Conservation (phyloP, 2,888 invertebrate species). For the Lepas anatifera region DNA sequence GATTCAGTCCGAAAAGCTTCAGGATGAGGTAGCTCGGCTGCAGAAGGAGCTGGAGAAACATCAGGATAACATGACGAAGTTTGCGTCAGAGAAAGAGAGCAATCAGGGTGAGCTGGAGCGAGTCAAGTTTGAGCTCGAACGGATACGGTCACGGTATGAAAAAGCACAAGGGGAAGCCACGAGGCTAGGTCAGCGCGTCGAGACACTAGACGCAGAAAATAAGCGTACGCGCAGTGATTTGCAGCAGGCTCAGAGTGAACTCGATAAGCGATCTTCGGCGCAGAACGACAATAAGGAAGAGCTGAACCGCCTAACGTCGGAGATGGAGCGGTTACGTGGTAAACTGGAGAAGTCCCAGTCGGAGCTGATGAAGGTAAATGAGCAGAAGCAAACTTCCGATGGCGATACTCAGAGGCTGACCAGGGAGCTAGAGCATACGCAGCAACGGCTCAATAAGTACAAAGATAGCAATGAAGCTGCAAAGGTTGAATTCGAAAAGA, state of each 20-base stretch:
- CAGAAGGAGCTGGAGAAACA: slow-evolving; percentile 83
- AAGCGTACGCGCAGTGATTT: slow-evolving; percentile 28
- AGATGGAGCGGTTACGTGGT: slow-evolving; percentile 39
- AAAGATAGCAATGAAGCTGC: slow-evolving; percentile 70
- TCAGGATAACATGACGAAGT: slow-evolving; percentile 65
- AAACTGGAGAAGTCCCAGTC: slow-evolving; percentile 29
- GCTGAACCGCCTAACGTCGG: slow-evolving; percentile 38
- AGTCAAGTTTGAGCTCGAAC: slow-evolving; percentile 53
- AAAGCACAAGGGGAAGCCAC: slow-evolving; percentile 45
- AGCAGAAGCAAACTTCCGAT: neutral
- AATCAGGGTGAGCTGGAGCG: slow-evolving; percentile 29
- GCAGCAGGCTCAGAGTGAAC: slow-evolving; percentile 27
- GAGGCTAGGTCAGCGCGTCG: slow-evolving; percentile 25
- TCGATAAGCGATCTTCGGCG: slow-evolving; percentile 26
- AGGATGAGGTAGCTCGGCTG: slow-evolving; percentile 75
- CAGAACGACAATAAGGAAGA: slow-evolving; percentile 26
- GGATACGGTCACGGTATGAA: slow-evolving; percentile 39
- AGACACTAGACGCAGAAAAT: slow-evolving; percentile 44
- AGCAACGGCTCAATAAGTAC: slow-evolving; percentile 67
- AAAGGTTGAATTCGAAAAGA: slow-evolving; percentile 70
- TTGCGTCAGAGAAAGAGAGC: slow-evolving; percentile 34
- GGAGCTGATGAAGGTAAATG: slow-evolving; percentile 27
- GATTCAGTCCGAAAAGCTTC: slow-evolving; percentile 71
- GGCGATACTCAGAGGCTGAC: slow-evolving; percentile 22
- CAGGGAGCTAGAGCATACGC: slow-evolving; percentile 54